A percentile compares a stretch with the other conserved stretches of the same genome.
Conservation (phyloP, 2,888 invertebrate genomes). For the Neria commutata region DNA sequence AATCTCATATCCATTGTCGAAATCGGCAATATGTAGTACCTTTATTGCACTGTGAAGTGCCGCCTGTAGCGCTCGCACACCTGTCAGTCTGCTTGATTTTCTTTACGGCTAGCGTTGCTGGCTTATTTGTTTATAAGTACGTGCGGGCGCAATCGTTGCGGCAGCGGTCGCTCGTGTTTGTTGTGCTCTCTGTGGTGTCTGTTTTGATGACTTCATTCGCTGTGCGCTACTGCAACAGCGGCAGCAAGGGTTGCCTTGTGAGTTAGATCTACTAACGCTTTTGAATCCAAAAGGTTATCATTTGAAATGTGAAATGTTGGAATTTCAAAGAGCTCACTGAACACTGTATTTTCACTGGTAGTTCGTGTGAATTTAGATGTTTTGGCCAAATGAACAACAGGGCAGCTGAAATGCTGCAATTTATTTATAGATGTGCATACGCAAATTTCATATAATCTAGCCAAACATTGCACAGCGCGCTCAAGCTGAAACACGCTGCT, state of each 20-base stretch:
- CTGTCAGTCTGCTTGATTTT: neutral
- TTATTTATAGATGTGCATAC: too few species aligned
- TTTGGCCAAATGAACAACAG: neutral
- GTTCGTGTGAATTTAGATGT: constrained; percentile 1
- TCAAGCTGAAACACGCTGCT: too few species aligned
- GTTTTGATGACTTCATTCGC: neutral
- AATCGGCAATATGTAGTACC: too few species aligned
- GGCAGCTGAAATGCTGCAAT: too few species aligned
- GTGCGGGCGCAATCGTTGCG: constrained; percentile 30
- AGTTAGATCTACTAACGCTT: too few species aligned
- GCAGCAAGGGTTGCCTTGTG: neutral
- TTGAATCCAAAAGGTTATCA: too few species aligned
- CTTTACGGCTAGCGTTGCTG: constrained; percentile 19
- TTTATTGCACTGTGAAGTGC: neutral
- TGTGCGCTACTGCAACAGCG: neutral
- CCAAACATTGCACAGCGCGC: too few species aligned
- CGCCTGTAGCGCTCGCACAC: neutral
- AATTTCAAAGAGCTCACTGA: too few species aligned
- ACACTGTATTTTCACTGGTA: constrained; percentile 4
- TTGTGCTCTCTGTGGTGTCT: neutral
- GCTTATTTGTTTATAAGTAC: constrained; percentile 51
- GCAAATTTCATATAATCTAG: too few species aligned
- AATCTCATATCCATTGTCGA: too few species aligned
- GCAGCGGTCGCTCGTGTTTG: neutral
- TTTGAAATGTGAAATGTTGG: too few species aligned